phyloP scores from a whole-genome alignment of 2,797 vertebrate genomes.

The Erpetoichthys calabaricus region DNA sequence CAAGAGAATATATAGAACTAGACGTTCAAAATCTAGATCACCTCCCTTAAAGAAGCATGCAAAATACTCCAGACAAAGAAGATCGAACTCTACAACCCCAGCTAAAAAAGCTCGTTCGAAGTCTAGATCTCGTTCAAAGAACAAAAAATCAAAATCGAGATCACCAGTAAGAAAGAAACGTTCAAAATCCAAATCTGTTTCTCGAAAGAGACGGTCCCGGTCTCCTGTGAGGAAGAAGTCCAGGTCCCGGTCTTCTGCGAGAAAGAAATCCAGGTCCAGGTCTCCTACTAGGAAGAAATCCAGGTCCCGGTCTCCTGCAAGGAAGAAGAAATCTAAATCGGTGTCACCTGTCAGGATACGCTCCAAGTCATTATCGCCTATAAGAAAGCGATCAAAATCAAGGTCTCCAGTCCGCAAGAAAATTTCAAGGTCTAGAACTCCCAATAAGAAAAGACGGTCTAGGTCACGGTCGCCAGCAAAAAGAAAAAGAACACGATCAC shows the following conservation, averaged over 20 bases:
- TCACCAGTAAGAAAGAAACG: constrained; percentile 28
- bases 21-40: constrained; percentile 10
- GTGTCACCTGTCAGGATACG: constrained; percentile 1
- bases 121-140: constrained; percentile 35
- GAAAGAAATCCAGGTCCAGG: constrained; percentile 17
- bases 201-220: constrained; percentile 27
- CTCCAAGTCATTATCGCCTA: constrained; percentile 5
- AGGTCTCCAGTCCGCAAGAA: constrained; percentile 19
- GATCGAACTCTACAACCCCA: constrained; percentile 18
- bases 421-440: constrained; percentile 15
- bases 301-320: constrained; percentile 17
- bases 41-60: background rate
- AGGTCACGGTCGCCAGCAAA: background rate
- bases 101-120: constrained; percentile 13
- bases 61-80: constrained; percentile 2
- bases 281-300: constrained; percentile 7
- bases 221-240: constrained; percentile 10
- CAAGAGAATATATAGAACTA: constrained; percentile 2
- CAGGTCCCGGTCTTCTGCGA: constrained; percentile 66
- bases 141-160: constrained; percentile 34
- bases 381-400: constrained; percentile 13
- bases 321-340: constrained; percentile 14
- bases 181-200: constrained; percentile 23
- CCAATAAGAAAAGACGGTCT: constrained; percentile 2
- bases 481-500: constrained; percentile 13